These are phyloP conservation scores for Phalera bucephala DNA, from an alignment of 2,888 invertebrate genomes.

Conservation along the genomic window DNA sequence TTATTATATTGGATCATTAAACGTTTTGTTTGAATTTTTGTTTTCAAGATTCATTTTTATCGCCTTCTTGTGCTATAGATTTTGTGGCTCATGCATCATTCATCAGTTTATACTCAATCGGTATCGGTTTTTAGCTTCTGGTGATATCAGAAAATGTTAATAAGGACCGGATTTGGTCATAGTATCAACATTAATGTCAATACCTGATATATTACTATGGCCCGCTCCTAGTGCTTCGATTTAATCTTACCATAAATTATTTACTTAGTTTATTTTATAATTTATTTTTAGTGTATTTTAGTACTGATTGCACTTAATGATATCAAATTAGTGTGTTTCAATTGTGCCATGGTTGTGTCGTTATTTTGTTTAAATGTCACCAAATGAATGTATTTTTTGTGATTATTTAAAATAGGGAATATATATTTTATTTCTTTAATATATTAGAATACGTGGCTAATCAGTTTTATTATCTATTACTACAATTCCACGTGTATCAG, in stretches of 20 bases:
- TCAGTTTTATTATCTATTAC: too few species aligned
- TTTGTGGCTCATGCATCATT: constrained; percentile 63
- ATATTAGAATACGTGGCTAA: too few species aligned
- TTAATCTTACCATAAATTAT: constrained; percentile 34
- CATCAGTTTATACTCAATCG: constrained; percentile 61
- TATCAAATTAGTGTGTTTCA: neutral
- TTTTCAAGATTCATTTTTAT: constrained; percentile 10
- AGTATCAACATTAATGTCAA: constrained; percentile 59
- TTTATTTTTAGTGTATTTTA: constrained; percentile 35
- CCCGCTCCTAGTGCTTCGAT: constrained; percentile 33
- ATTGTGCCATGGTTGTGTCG: too few species aligned
- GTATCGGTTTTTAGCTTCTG: constrained; percentile 67
- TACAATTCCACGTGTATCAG: too few species aligned
- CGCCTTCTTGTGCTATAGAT: neutral
- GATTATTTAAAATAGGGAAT: too few species aligned
- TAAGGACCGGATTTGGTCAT: constrained; percentile 58
- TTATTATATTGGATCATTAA: constrained; percentile 3
- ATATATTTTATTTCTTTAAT: too few species aligned
- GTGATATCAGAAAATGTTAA: constrained; percentile 71
- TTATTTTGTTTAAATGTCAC: too few species aligned
- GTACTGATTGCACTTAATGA: neutral
- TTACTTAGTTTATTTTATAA: constrained; percentile 28
- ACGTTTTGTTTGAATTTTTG: constrained; percentile 29
- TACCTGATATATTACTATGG: constrained; percentile 58
- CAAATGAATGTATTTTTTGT: too few species aligned